Base-by-base conservation (phyloP, 2,888 invertebrate species). In the Drosophila histrio region DNA sequence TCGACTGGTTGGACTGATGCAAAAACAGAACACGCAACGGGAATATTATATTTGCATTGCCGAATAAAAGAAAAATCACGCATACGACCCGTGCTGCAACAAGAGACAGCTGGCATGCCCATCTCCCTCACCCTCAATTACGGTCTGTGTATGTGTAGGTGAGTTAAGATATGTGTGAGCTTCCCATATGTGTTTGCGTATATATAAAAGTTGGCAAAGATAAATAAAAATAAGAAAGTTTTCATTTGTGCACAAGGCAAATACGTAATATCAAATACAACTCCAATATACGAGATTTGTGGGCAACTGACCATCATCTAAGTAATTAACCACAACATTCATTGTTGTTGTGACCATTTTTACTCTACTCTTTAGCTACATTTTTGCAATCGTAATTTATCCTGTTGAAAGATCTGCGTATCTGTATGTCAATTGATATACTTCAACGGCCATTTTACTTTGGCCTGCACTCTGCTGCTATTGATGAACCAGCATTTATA, bases 401-500 rank as follows among this genome's bases (percentile, higher is more conserved):
- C 47, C 68, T 24, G 56, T 15, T 30, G 36, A 3, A 53, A 7
- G 58, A 17, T 67, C 34, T 56, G 52, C 58, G 47, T 47, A 13
- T 41, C 41, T 30, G 21, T 19, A 22, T 50, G 68, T 77, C 74
- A n/a, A n/a, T n/a, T n/a, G n/a, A n/a, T n/a, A n/a, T n/a, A n/a
- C n/a, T n/a, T n/a, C n/a, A 70, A 65, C 63, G 79, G 39, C 80
- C 66, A 76, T 85, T 79, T 73, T 62, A 68, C 56, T 73, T 73
- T 67, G 60, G 49, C 32, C 43, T 36, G 38, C 36, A 28, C 17
- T 65, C 57, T 61, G 75, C 62, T 83, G 49, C 36, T 38, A 86
- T 81, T 86, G 81, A 81, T 81, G 81, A 69, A 54, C 53, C 64
- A 61, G 58, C 77, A 81, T 83, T 86, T 83, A 62, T 81, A 80